Base-by-base conservation (phyloP, 2,113 vertebrate genomes). In the Pyxicephalus adspersus region DNA sequence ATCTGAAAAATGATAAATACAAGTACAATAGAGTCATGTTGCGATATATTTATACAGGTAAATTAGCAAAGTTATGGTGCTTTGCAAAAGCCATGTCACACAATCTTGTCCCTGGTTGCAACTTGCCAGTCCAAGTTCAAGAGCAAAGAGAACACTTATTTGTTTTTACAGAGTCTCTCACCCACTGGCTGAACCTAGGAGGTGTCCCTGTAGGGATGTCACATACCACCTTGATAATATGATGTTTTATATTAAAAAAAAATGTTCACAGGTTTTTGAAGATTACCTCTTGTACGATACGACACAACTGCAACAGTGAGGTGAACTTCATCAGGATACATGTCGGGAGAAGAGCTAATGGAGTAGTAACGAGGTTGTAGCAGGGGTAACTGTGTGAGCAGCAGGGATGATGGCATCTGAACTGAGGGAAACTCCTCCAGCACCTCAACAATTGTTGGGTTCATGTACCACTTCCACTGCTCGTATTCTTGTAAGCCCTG, bases 391-490 rank as follows among this genome's bases (percentile, higher is more conserved):
- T 98, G 98, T 2, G 96, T 98, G 64, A 99, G 93, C 55, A 99
- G 94, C 86, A 99, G 90, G 0, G 96, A 97, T 83, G 94, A 92
- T 0, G 97, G 96, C 93, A 98, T 95, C 92, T 96, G 96, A 86
- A 99, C 88, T 0, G 97, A 98, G 0, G 94, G 95, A 83, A 99
- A 99, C 90, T 98, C 97, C 83, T 98, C 95, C 85, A 99, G 87
- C 34, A 96, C 95, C 90, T 99, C 98, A 89, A 99, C 96, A 0
- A 99, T 83, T 0, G 96, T 98, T 13, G 96, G 93, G 73, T 96
- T 98, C 88, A 96, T 98, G 88, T 93, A 96, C 98, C 98, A 99
- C 77, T 99, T 99, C 98, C 98, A 99, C 76, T 98, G 94, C 84
- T 99, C 98, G 0, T 99, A 99, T 81, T 99, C 98, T 87, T 99